Percentiles rank a stretch among this genome's conserved stretches.
These are phyloP conservation scores for Gandaritis pyraliata DNA, from an alignment of 2,888 invertebrate species.

Conservation along the genomic window DNA sequence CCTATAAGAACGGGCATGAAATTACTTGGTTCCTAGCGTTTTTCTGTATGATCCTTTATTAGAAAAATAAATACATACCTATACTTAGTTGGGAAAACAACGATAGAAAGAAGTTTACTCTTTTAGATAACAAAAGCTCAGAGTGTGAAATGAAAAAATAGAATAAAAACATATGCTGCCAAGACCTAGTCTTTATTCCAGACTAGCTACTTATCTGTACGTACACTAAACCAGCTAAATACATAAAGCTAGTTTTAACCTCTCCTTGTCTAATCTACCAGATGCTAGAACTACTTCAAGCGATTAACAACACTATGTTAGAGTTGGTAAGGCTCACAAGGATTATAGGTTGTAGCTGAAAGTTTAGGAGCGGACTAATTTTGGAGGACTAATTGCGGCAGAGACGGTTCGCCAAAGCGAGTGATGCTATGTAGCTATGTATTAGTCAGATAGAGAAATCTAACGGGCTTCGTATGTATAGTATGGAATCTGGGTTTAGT, in stretches of 20 bases:
- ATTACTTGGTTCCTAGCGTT: too few species aligned
- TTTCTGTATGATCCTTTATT: too few species aligned
- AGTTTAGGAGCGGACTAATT: slow-evolving; percentile 14
- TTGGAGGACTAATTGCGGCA: slow-evolving; percentile 17
- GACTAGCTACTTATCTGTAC: slow-evolving; percentile 6
- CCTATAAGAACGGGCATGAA: too few species aligned
- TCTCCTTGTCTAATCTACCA: slow-evolving; percentile 20
- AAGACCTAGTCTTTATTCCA: not conserved
- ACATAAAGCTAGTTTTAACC: slow-evolving; percentile 5
- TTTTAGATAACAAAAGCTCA: too few species aligned
- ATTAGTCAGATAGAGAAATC: not conserved
- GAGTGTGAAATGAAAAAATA: too few species aligned
- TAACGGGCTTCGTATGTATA: too few species aligned
- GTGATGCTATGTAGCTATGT: not conserved
- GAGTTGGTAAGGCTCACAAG: slow-evolving; percentile 9
- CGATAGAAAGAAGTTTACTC: too few species aligned
- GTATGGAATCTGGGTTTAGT: too few species aligned
- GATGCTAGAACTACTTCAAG: slow-evolving; percentile 8
- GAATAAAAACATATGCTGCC: too few species aligned
- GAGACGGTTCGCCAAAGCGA: slow-evolving; percentile 1
- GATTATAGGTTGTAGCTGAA: slow-evolving; percentile 6
- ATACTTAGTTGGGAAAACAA: too few species aligned
- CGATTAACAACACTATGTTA: slow-evolving; percentile 18
- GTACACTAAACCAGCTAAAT: slow-evolving; percentile 7
- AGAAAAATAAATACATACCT: too few species aligned